Base-by-base conservation (phyloP, 2,888 invertebrate genomes). In the Lysandra coridon region DNA sequence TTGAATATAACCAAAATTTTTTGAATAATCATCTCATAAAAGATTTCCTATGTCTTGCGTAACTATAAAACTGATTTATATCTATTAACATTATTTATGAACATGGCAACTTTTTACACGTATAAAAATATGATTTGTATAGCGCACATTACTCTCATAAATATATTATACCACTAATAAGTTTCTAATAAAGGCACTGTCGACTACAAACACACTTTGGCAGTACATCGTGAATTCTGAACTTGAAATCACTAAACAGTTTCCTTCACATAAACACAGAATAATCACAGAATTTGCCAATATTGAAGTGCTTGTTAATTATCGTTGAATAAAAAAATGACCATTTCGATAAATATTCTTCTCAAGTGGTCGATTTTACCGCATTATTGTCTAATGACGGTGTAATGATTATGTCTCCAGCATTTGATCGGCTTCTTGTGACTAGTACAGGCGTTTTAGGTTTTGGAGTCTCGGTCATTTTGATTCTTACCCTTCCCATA, bases 391-490 rank as follows among this genome's bases (percentile, higher is more conserved):
- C 91, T 79, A 86, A 90, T 80, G 96, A 90, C 78, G 96, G 95
- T 83, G 97, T 97, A 87, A 97, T 96, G 84, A 97, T 96, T 84
- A 97, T 96, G 83, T 96, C 97, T 83, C 97, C 97, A 82, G 97
- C 97, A 88, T 96, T 97, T 78, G 97, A 96, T 84, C 96, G 95
- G 91, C 96, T 96, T 89, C 97, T 96, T 85, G 96, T 97, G 86
- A 97, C 97, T 87, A 97, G 94, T 88, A 97, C 95, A 57, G 97
- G 97, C n/a, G 97, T 97, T 91, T 97, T 97, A 75, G 97, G 97
- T 86, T 96, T 97, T 1, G 97, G 97, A 80, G 96, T 96, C 88
- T 97, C 97, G 17, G 96, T 95, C 86, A 97, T 92, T 90, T 96
- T 97, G 83, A 97, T 97, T 85, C 97, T 97, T 74, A 97, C 97